Base-by-base conservation (phyloP, 2,113 vertebrate species). In the Otolemur garnettii region DNA sequence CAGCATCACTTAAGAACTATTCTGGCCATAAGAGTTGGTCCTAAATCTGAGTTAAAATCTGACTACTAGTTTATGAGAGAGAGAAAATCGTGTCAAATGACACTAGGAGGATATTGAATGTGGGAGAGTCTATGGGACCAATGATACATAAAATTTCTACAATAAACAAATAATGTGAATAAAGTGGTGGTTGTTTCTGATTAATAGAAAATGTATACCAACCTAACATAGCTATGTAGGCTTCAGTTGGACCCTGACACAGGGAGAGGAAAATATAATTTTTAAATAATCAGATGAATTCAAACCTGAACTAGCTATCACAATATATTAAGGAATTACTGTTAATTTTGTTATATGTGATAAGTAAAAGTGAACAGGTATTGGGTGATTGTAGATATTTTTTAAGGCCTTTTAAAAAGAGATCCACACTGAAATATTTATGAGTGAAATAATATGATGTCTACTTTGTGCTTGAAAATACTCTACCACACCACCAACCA, bases 301-400 rank as follows among this genome's bases (percentile, higher is more conserved):
- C 71, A 72, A 95, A 77, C 19, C 82, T 24, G 7, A n/a, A 93
- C 33, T 69, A 66, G 50, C 30, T 60, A 38, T 60, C 11, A 79
- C 22, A 91, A 82, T 22, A 68, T 68, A 79, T 15, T 81, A 84
- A 79, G 62, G 38, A 94, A 90, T 78, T 83, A 26, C 1, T 92
- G 55, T 26, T 87, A 62, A 74, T 59, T 93, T 64, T 93, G 19
- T 80, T 85, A 57, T 15, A 74, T 53, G 7, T 84, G 62, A 87
- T 62, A 95, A 75, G 81, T 84, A 59, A 86, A 89, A 93, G n/a
- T 74, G 50, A 86, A 53, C 22, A 75, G 26, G 18, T 93, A 13
- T 68, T 78, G 24, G 60, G 38, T 69, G 17, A 89, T 1, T 81
- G 11, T 42, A 4, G 55, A 7, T 13, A 53, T 59, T 33, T 60